These are phyloP conservation scores for Sebastes steindachneri DNA, from an alignment of 2,797 vertebrate genomes.

Conservation along the genomic window DNA sequence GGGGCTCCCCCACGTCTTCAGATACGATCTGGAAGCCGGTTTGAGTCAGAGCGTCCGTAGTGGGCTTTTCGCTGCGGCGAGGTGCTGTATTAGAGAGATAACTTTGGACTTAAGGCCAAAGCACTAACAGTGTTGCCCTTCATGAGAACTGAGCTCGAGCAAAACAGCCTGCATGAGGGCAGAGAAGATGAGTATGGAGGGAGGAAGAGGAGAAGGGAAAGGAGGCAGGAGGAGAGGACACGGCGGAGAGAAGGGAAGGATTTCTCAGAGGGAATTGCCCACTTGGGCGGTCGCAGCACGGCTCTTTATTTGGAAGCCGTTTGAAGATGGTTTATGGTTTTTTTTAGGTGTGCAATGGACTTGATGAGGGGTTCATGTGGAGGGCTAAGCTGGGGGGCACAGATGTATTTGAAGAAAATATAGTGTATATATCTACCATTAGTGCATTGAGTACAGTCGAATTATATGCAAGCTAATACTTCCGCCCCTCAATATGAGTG, in stretches of 20 bases:
- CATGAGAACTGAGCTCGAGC: constrained; percentile 46
- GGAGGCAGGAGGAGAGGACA: background rate
- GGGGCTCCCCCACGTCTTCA: constrained; percentile 24
- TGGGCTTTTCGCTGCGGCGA: constrained; percentile 43
- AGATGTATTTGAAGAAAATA: constrained; percentile 16
- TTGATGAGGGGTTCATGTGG: constrained; percentile 35
- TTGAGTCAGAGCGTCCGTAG: constrained; percentile 25
- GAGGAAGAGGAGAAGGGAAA: background rate
- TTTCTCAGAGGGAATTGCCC: constrained; percentile 27
- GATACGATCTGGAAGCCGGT: constrained; percentile 47
- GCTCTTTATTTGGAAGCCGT: constrained; percentile 37
- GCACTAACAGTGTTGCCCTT: constrained; percentile 44
- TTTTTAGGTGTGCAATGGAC: constrained; percentile 11
- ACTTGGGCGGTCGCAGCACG: background rate
- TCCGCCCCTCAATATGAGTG: background rate
- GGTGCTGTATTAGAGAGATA: constrained; percentile 60
- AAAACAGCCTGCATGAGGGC: constrained; percentile 27
- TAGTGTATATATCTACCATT: background rate
- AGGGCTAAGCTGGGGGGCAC: constrained; percentile 37
- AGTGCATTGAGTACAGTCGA: background rate
- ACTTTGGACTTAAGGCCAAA: constrained; percentile 64
- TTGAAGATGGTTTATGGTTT: constrained; percentile 40
- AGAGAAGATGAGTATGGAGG: constrained; percentile 25
- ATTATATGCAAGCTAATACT: background rate
- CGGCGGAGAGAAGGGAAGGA: background rate